Evolutionary conservation across 2,113 vertebrate species (phyloP).

Genomic region (Brachyistius frenatus): DNA sequence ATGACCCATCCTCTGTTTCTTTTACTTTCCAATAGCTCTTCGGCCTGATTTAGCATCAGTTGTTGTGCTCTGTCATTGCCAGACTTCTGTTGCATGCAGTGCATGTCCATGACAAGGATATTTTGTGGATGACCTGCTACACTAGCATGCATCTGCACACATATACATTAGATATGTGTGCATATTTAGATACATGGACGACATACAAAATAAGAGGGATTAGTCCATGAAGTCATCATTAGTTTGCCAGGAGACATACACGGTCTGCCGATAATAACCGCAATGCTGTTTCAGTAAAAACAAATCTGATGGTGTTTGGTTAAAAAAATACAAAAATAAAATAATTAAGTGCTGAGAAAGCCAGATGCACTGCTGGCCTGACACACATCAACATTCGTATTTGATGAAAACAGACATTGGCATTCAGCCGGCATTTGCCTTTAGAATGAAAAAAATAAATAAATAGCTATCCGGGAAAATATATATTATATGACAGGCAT

Average conservation of each 20-base stretch:
- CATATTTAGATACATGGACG: background rate
- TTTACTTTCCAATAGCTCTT: background rate
- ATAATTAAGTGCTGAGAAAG: conserved; percentile 48
- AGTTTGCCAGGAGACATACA: background rate
- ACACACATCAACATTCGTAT: conserved; percentile 60
- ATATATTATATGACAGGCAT: conserved; percentile 64
- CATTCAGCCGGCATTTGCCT: conserved; percentile 68
- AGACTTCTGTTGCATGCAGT: background rate
- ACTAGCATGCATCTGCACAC: background rate
- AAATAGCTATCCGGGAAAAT: conserved; percentile 31
- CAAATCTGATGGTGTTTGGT: conserved; percentile 2
- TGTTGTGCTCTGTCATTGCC: background rate
- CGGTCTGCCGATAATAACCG: conserved; percentile 9
- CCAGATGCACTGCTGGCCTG: conserved; percentile 32
- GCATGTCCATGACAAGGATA: background rate
- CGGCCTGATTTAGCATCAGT: background rate
- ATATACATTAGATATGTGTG: background rate
- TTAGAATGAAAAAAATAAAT: conserved; percentile 35
- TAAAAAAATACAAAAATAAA: too few relatives aligned
- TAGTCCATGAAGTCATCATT: conserved; percentile 17
- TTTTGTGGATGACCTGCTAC: background rate
- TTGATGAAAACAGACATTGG: conserved; percentile 65
- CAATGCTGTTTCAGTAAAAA: conserved; percentile 24
- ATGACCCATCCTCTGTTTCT: background rate
- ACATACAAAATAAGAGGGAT: background rate